Conservation (phyloP, 2,797 vertebrate genomes). For the Lutjanus campechanus region DNA sequence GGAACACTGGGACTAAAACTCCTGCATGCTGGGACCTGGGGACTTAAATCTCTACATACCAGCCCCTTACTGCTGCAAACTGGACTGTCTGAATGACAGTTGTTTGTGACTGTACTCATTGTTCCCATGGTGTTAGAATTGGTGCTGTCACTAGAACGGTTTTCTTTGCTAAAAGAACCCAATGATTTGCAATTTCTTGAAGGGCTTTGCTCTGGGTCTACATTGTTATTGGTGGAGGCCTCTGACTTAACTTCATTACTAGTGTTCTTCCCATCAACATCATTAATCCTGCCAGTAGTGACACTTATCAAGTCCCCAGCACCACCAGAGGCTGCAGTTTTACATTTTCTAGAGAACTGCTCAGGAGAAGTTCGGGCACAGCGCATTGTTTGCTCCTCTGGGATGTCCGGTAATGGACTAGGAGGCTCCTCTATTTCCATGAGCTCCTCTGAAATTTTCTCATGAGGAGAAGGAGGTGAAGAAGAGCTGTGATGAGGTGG, state of each 20-base stretch:
- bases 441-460: slow-evolving; percentile 34
- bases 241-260: neutral
- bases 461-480: neutral
- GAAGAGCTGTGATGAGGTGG: slow-evolving; percentile 29
- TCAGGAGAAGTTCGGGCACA: slow-evolving; percentile 82
- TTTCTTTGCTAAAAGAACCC: slow-evolving; percentile 17
- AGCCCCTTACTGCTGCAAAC: slow-evolving; percentile 13
- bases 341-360: slow-evolving; percentile 61
- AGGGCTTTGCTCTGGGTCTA: neutral
- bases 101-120: neutral
- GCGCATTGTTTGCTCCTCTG: slow-evolving; percentile 79
- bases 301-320: slow-evolving; percentile 13
- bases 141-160: neutral
- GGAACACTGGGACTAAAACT: slow-evolving; percentile 18
- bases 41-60: slow-evolving; percentile 10
- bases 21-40: slow-evolving; percentile 12
- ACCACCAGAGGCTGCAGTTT: slow-evolving; percentile 3
- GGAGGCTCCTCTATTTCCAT: slow-evolving; percentile 38
- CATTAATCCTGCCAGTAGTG: slow-evolving; percentile 30
- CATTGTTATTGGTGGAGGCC: neutral
- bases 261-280: slow-evolving; percentile 36
- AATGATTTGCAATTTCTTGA: neutral
- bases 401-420: slow-evolving; percentile 72
- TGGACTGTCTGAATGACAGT: slow-evolving; percentile 2
- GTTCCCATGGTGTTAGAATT: neutral